Percentiles rank a stretch among this genome's conserved stretches.
phyloP scores from a whole-genome alignment of 1,140 invertebrate species.

The Trichomalopsis sarcophagae region DNA sequence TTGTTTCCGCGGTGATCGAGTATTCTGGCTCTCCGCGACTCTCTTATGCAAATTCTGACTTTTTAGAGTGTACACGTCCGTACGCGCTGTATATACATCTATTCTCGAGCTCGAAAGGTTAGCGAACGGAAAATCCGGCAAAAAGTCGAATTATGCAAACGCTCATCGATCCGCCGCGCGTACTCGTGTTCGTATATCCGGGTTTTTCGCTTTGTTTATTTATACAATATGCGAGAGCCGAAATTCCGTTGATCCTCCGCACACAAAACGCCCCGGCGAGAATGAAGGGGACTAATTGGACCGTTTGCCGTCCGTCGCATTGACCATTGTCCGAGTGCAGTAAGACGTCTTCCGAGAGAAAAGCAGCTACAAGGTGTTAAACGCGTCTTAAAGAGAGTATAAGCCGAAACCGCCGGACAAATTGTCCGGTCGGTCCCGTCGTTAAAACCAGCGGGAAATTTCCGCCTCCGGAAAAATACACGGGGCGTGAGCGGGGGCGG shows the following conservation, averaged over 20 bases:
- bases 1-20: slow-evolving; percentile 38
- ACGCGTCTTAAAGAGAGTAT: slow-evolving; percentile 58
- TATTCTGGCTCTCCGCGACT: background rate
- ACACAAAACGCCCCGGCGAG: too few species aligned
- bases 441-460: slow-evolving; percentile 66
- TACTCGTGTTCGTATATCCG: background rate
- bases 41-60: background rate
- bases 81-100: background rate
- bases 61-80: background rate
- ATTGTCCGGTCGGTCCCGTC: slow-evolving; percentile 64
- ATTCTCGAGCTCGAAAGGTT: background rate
- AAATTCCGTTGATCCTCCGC: too few species aligned
- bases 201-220: background rate
- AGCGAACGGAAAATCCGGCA: too few species aligned
- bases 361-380: slow-evolving; percentile 58
- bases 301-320: background rate
- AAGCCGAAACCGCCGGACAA: slow-evolving; percentile 57
- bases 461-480: slow-evolving; percentile 59
- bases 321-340: slow-evolving; percentile 25
- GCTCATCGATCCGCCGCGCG: background rate
- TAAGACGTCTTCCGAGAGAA: slow-evolving; percentile 36
- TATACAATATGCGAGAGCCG: too few species aligned
- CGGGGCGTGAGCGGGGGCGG: slow-evolving; percentile 63
- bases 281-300: background rate
- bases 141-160: background rate